Percentiles rank a stretch among this genome's conserved stretches.
These are phyloP conservation scores for Graptemys geographica DNA, from an alignment of 2,797 vertebrate species.

Conservation along the genomic window DNA sequence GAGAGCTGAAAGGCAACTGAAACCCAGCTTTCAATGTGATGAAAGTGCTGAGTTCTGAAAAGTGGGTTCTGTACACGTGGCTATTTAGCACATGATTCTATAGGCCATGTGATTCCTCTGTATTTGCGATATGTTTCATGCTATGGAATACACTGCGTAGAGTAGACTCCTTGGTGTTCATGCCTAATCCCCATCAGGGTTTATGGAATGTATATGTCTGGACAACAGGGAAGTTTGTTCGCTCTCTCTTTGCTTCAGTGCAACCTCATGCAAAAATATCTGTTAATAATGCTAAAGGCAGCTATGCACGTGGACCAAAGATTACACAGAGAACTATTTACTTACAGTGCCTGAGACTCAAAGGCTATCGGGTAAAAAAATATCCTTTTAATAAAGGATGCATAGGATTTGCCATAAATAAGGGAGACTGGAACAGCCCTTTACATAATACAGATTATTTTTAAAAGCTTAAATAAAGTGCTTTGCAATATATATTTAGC, in stretches of 20 bases:
- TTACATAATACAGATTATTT: slow-evolving; percentile 30
- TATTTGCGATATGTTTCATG: accelerated
- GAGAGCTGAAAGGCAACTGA: not conserved
- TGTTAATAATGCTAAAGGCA: not conserved
- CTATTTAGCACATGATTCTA: not conserved
- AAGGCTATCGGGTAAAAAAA: not conserved
- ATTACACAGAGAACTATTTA: not conserved
- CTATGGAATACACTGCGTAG: accelerated
- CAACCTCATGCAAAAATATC: not conserved
- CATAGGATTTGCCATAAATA: slow-evolving; percentile 22
- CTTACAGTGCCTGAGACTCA: slow-evolving; percentile 40
- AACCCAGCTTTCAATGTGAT: not conserved
- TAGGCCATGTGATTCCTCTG: not conserved
- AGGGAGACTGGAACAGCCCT: not conserved
- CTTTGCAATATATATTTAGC: slow-evolving; percentile 30
- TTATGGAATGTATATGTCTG: accelerated
- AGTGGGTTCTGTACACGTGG: accelerated
- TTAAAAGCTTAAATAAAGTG: slow-evolving; percentile 32
- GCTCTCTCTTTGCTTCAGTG: not conserved
- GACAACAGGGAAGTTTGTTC: not conserved
- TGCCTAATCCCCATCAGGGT: not conserved
- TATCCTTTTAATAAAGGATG: slow-evolving; percentile 15
- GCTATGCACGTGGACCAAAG: not conserved
- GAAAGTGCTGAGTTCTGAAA: not conserved
- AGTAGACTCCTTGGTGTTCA: not conserved